Evolutionary conservation across 2,888 invertebrate genomes (phyloP).

Genomic region (Callyntrura sp.): DNA sequence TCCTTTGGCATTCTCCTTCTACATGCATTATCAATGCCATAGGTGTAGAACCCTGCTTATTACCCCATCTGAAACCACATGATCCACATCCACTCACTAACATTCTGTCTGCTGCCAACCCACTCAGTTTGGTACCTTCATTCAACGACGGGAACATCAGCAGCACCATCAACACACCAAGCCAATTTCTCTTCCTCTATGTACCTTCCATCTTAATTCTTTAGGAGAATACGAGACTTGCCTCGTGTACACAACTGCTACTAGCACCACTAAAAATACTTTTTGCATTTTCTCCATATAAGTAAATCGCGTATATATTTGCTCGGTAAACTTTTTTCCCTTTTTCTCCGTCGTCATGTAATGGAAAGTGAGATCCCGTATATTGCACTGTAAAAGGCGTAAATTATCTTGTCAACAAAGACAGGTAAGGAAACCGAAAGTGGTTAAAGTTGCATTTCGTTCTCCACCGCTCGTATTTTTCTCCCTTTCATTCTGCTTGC

Average conservation of each 20-base stretch:
- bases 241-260: neutral
- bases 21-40: neutral
- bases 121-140: neutral
- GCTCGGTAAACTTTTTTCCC: conserved; percentile 56
- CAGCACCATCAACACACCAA: neutral
- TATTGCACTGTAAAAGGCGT: conserved; percentile 73
- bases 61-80: conserved; percentile 31
- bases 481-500: conserved; percentile 62
- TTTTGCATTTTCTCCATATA: conserved; percentile 40
- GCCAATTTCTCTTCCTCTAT: conserved; percentile 26
- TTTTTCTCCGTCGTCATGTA: conserved; percentile 3
- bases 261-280: conserved; percentile 34
- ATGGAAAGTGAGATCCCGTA: conserved; percentile 52
- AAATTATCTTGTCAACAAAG: conserved; percentile 81
- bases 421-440: conserved; percentile 80
- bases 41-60: neutral
- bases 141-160: neutral
- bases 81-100: conserved; percentile 45
- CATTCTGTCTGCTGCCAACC: conserved; percentile 14
- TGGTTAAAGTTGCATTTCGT: conserved; percentile 78
- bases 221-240: neutral
- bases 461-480: conserved; percentile 41
- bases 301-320: conserved; percentile 46
- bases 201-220: conserved; percentile 44
- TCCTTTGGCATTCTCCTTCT: neutral